Evolutionary conservation across 2,113 vertebrate genomes (phyloP).

Genomic region (Ictalurus furcatus): DNA sequence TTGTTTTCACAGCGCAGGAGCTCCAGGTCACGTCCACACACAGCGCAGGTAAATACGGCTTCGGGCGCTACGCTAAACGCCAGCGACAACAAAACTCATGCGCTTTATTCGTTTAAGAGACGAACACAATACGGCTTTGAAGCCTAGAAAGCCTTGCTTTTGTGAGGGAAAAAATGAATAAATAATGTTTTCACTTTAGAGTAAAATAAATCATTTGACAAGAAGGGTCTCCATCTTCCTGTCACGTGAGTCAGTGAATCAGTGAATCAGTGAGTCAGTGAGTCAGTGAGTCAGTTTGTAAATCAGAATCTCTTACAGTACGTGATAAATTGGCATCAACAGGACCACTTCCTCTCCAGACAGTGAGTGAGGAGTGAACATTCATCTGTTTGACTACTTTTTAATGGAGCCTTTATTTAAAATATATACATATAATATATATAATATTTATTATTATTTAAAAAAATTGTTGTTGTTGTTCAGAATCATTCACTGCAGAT

Average conservation of each 20-base stretch:
- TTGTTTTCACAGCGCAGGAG: slow-evolving; percentile 28
- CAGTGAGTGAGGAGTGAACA: background rate
- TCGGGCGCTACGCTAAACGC: too few species aligned
- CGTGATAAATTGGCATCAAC: background rate
- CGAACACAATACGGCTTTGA: background rate
- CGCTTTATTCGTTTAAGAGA: background rate
- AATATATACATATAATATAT: background rate
- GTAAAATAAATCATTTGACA: background rate
- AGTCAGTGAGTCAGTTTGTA: background rate
- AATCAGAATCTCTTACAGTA: background rate
- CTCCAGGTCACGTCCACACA: slow-evolving; percentile 38
- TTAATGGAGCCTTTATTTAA: background rate
- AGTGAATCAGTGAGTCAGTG: background rate
- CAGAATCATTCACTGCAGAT: slow-evolving; percentile 95
- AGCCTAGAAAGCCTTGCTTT: background rate
- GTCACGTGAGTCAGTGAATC: background rate
- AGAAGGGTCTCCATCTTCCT: background rate
- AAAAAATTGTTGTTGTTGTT: background rate
- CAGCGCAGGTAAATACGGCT: background rate
- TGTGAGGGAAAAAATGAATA: background rate
- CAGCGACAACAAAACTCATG: background rate
- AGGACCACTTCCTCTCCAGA: background rate
- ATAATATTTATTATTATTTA: too few species aligned
- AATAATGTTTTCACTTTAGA: background rate
- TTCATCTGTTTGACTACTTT: background rate